Conservation (phyloP, 1,140 invertebrate species). For the Drosophila teissieri region DNA sequence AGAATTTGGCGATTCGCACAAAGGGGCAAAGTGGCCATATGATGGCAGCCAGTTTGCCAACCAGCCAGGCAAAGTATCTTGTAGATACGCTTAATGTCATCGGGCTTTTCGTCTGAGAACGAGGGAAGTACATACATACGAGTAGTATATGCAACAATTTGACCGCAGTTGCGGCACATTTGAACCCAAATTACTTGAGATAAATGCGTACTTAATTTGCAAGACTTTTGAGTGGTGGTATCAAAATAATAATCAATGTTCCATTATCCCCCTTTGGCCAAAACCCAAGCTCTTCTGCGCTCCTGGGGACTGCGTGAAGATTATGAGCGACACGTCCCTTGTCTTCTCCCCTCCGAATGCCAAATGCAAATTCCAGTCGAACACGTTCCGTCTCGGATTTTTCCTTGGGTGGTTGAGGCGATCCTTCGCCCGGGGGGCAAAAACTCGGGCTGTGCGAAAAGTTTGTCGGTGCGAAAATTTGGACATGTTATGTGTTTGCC, state of each 20-base stretch:
- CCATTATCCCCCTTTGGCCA: slow-evolving; percentile 67
- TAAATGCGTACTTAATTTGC: slow-evolving; percentile 83
- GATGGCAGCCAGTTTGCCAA: slow-evolving; percentile 58
- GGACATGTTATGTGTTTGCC: slow-evolving; percentile 81
- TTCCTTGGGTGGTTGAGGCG: not conserved
- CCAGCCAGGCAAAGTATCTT: slow-evolving; percentile 35
- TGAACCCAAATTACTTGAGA: slow-evolving; percentile 82
- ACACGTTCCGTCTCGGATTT: slow-evolving; percentile 49
- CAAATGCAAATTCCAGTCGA: slow-evolving; percentile 67
- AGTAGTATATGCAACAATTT: slow-evolving; percentile 72
- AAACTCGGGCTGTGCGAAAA: slow-evolving; percentile 60
- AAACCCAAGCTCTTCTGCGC: slow-evolving; percentile 22
- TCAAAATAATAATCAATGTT: slow-evolving; percentile 82
- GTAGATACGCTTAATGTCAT: slow-evolving; percentile 70
- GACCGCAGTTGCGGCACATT: slow-evolving; percentile 82
- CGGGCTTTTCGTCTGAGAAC: slow-evolving; percentile 64
- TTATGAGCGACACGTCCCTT: slow-evolving; percentile 73
- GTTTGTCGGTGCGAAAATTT: slow-evolving; percentile 78
- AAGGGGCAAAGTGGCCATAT: slow-evolving; percentile 70
- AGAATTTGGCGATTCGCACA: slow-evolving; percentile 42
- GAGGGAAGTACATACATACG: slow-evolving; percentile 11
- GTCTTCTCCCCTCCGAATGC: not conserved
- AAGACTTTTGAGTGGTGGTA: slow-evolving; percentile 81
- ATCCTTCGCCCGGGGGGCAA: slow-evolving; percentile 28
- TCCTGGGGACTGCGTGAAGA: slow-evolving; percentile 69